A percentile compares a stretch with the other conserved stretches of the same genome.
Evolutionary conservation across 2,113 vertebrate genomes (phyloP).

Genomic region (Rhinoderma darwinii): DNA sequence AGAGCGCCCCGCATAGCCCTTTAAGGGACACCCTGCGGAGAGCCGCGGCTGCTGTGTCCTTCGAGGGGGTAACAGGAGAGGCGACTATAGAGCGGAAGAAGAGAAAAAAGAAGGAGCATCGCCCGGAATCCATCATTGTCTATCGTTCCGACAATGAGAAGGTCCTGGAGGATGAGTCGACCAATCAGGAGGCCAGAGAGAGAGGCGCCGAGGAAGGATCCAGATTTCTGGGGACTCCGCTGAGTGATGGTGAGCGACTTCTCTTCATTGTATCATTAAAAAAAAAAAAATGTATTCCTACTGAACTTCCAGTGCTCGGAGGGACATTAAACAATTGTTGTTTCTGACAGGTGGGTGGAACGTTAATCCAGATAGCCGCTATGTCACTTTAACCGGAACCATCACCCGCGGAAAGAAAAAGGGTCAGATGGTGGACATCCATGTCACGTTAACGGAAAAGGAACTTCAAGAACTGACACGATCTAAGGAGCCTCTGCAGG

Average conservation of each 20-base stretch:
- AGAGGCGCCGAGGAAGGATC: conserved; percentile 79
- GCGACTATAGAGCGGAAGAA: conserved; percentile 79
- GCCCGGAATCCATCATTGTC: conserved; percentile 93
- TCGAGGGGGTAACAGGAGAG: conserved; percentile 72
- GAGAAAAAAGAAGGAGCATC: conserved; percentile 86
- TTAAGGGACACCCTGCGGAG: conserved; percentile 67
- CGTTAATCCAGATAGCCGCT: conserved; percentile 89
- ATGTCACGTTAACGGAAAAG: conserved; percentile 91
- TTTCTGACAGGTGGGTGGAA: conserved; percentile 76
- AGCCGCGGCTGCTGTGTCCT: conserved; percentile 70
- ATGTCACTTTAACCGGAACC: conserved; percentile 96
- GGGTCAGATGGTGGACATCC: conserved; percentile 98
- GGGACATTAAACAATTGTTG: background rate
- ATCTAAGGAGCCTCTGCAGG: conserved; percentile 84
- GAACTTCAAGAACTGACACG: conserved; percentile 90
- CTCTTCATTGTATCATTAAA: background rate
- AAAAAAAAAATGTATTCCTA: too few species aligned
- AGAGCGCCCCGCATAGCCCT: conserved; percentile 68
- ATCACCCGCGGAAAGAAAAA: conserved; percentile 98
- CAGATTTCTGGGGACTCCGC: conserved; percentile 86
- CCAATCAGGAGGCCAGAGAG: conserved; percentile 80
- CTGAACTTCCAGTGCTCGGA: too few species aligned
- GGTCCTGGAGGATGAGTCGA: conserved; percentile 79
- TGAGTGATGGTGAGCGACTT: conserved; percentile 79
- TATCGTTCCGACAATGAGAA: conserved; percentile 88